Base-by-base conservation (phyloP, 2,113 vertebrate species). In the Lonchura striata region DNA sequence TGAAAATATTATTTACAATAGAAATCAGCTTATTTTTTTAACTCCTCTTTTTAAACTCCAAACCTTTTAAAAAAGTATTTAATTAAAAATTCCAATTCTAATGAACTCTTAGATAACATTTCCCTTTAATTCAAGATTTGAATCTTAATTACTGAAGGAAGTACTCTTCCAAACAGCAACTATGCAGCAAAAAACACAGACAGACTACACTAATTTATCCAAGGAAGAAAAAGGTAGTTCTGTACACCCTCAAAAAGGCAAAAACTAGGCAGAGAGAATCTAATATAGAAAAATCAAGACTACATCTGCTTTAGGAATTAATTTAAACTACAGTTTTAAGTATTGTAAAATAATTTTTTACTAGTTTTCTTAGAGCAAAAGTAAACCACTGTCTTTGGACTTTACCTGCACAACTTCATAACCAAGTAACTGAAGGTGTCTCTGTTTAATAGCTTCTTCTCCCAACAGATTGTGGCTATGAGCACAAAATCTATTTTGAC, bases 381-480 rank as follows among this genome's bases (percentile, higher is more conserved):
- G 25, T 31, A 68, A 82, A 65, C 22, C 23, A 18, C 8, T 81
- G 17, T 47, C 47, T 68, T 50, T 60, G 78, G 35, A 60, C 53
- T 80, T 63, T 69, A 99, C 99, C 99, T 99, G 99, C 57, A 99
- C 98, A 60, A 99, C 98, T 91, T 98, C 96, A 95, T 99, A 99
- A 86, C 99, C 99, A 66, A 99, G 97, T 80, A 99, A 92, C 64
- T n/a, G 96, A 61, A 99, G 98, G 54, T 99, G 99, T 82, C 99
- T 98, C 87, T 98, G 98, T 93, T 99, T 99, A 65, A 98, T 98
- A 66, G 97, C 97, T 95, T 99, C 99, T 97, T 98, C 98, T 30
- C 99, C 99, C 54, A 99, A 90, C 7, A 99, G 97, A 86, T 98
- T 97, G 53, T 71, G 97, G 64, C 88, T 97, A 35, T 98, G 98